phyloP scores from a whole-genome alignment of 2,888 invertebrate genomes.

The Timema podura region DNA sequence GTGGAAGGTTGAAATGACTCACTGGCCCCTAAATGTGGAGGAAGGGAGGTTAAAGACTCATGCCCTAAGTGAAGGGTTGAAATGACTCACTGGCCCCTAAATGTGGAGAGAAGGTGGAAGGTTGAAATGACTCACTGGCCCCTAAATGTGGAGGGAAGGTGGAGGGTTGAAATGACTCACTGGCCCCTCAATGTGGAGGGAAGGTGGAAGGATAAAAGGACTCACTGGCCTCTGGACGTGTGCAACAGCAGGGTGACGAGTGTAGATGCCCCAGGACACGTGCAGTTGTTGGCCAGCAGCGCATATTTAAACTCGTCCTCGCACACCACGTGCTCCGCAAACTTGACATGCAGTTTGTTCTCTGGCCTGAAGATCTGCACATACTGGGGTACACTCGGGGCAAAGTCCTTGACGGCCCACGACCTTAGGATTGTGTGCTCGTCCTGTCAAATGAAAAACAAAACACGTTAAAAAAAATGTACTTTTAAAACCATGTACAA shows the following conservation, averaged over 20 bases:
- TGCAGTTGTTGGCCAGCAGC: constrained; percentile 94
- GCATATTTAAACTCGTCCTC: constrained; percentile 99
- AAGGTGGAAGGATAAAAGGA: constrained; percentile 36
- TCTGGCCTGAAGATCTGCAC: constrained; percentile 98
- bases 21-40: no score
- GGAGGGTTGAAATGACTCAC: not conserved
- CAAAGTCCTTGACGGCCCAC: constrained; percentile 98
- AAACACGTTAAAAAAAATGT: no score
- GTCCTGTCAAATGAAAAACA: constrained; percentile 49
- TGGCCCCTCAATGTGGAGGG: not conserved
- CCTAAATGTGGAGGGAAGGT: not conserved
- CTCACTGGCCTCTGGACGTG: constrained; percentile 97
- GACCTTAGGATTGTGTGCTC: constrained; percentile 77
- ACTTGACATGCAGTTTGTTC: constrained; percentile 97
- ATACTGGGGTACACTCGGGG: constrained; percentile 93
- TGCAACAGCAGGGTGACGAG: constrained; percentile 92
- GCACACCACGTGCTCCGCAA: constrained; percentile 97
- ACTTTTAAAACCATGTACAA: no score
- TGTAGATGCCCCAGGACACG: constrained; percentile 96
- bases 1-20: no score
- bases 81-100: no score
- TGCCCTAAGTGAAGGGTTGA: no score
- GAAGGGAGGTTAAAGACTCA: no score
- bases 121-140: no score
- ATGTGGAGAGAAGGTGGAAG: no score